Base-by-base conservation (phyloP, 2,888 invertebrate species). In the Geotrupes spiniger region DNA sequence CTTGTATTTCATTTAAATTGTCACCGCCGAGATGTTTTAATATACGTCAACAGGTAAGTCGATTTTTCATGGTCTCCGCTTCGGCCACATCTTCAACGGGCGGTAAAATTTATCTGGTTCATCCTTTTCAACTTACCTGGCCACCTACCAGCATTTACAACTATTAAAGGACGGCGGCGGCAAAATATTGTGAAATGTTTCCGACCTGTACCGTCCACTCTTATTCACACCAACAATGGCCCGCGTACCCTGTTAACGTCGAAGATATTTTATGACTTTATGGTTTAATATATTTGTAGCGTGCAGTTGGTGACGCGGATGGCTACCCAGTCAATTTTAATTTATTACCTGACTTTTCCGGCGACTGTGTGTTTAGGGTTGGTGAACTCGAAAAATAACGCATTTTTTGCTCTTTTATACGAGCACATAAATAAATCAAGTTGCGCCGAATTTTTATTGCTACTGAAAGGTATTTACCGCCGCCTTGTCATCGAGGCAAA, bases 31-130 rank as follows among this genome's bases (percentile, higher is more conserved):
- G 36, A 14, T 14, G 16, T 52, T 56, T 45, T 47, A 51, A 49
- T 54, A 45, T 28, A 42, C 25, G 14, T 25, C 33, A 36, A 46
- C 53, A 56, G 54, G 56, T 54, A 56, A 52, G 42, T 33, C 31
- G 37, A 54, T 54, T 56, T 43, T 56, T 46, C 45, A 47, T 16
- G 49, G 46, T 39, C 11, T 44, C 6, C 21, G 21, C 6, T 21
- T 21, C 6, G 21, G 9, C 38, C 17, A 21, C 16, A 36, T 36
- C 14, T 16, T 36, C 16, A 36, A 36, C 16, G 16, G 15, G 14
- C 12, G 11, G 33, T 33, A n/a, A 36, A 15, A 16, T n/a, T 36
- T 26, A 26, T 46, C 21, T 21, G 6, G 21, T 21, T 6, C 21
- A 21, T 21, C 6, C 21, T 21, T 21, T 21, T 49, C 25, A 31